phyloP scores from a whole-genome alignment of 2,888 invertebrate species.

The Lottia gigantea region DNA sequence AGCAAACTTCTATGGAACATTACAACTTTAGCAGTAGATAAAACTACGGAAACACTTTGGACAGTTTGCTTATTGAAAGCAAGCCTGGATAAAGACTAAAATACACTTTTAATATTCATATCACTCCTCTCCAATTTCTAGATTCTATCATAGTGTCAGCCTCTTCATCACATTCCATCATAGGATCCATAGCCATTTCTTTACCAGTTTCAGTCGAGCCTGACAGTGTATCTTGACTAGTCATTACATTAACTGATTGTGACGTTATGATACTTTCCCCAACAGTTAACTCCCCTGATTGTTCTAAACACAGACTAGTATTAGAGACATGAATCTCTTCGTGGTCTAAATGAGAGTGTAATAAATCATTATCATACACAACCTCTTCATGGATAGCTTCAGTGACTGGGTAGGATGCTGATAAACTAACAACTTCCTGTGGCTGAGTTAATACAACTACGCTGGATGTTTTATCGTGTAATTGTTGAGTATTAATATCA shows the following conservation, averaged over 20 bases:
- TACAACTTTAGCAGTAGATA: no score
- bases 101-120: no score
- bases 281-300: constrained; percentile 19
- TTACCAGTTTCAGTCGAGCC: constrained; percentile 16
- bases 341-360: constrained; percentile 33
- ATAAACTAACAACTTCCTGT: constrained; percentile 37
- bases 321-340: constrained; percentile 32
- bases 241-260: neutral
- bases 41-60: no score
- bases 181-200: constrained; percentile 38
- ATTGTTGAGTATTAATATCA: constrained; percentile 14
- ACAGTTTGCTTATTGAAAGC: no score
- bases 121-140: no score
- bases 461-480: constrained; percentile 23
- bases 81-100: no score
- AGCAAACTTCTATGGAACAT: no score
- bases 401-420: constrained; percentile 24
- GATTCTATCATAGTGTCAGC: constrained; percentile 16
- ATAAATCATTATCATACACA: constrained; percentile 30
- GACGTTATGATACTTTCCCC: constrained; percentile 22
- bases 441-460: constrained; percentile 49
- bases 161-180: constrained; percentile 46
- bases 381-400: constrained; percentile 23
- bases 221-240: constrained; percentile 13
- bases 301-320: constrained; percentile 19